These are phyloP conservation scores for Cephonodes hylas DNA, from an alignment of 2,888 invertebrate genomes.

Conservation along the genomic window DNA sequence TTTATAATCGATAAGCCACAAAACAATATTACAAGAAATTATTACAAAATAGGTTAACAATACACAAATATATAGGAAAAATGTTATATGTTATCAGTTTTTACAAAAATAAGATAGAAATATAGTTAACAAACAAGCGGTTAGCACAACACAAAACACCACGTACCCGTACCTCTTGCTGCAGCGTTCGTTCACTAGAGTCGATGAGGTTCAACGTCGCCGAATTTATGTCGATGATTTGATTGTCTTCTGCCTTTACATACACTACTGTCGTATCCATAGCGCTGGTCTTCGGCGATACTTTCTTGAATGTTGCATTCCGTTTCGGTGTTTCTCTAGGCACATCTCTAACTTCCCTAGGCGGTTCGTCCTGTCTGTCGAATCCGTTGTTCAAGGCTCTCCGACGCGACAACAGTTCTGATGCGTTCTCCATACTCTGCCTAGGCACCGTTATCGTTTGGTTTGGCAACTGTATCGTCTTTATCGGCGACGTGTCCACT, in stretches of 20 bases:
- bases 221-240: constrained; percentile 72
- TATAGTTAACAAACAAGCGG: neutral
- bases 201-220: constrained; percentile 69
- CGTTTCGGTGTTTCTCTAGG: constrained; percentile 63
- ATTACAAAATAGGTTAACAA: neutral
- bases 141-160: constrained; percentile 4
- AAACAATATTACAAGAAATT: neutral
- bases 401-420: constrained; percentile 63
- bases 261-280: constrained; percentile 67
- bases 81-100: too few relatives aligned
- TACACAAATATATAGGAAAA: too few relatives aligned
- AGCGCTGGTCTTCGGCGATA: constrained; percentile 51
- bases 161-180: constrained; percentile 50
- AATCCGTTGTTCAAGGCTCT: constrained; percentile 57
- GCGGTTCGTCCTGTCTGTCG: constrained; percentile 51
- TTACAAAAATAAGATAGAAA: neutral
- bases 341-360: constrained; percentile 54
- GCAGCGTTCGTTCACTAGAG: constrained; percentile 48
- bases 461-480: constrained; percentile 68
- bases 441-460: constrained; percentile 69
- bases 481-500: constrained; percentile 52
- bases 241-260: constrained; percentile 54
- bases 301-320: constrained; percentile 67
- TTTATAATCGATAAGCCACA: neutral
- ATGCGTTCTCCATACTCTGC: constrained; percentile 70